A percentile compares a stretch with the other conserved stretches of the same genome.
Conservation (phyloP, 2,888 invertebrate species). For the Athetis lepigone region DNA sequence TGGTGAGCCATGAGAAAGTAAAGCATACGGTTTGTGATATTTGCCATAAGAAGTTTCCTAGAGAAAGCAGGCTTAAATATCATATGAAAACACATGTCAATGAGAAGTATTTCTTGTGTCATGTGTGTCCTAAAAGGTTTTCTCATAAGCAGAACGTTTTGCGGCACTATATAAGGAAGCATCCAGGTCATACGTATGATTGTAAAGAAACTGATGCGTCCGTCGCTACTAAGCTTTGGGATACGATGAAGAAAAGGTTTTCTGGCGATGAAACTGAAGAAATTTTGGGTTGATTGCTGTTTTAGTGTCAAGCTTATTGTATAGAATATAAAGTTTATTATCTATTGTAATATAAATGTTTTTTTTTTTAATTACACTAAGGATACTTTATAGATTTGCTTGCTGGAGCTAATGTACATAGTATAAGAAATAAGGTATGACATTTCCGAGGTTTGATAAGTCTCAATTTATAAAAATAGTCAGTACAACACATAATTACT, state of each 20-base stretch:
- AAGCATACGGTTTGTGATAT: slow-evolving; percentile 78
- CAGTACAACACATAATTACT: too few species aligned
- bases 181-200: slow-evolving; percentile 73
- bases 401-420: too few species aligned
- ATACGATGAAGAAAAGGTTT: slow-evolving; percentile 66
- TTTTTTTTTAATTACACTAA: too few species aligned
- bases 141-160: slow-evolving; percentile 81
- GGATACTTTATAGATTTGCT: too few species aligned
- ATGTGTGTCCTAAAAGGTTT: slow-evolving; percentile 76
- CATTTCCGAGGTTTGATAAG: too few species aligned
- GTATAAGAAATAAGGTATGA: too few species aligned
- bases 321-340: too few species aligned
- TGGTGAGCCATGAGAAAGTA: slow-evolving; percentile 70
- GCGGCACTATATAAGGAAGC: slow-evolving; percentile 79
- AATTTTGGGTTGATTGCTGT: slow-evolving; percentile 47
- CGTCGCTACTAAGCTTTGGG: slow-evolving; percentile 76
- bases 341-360: too few species aligned
- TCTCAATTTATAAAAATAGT: too few species aligned
- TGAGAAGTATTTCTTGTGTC: slow-evolving; percentile 77
- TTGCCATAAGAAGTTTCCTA: slow-evolving; percentile 78
- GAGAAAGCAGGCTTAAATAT: slow-evolving; percentile 78
- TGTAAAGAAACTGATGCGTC: slow-evolving; percentile 78
- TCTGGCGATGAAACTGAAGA: slow-evolving; percentile 60
- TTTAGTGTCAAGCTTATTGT: not conserved
- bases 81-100: slow-evolving; percentile 79